Percentiles rank a stretch among this genome's conserved stretches.
phyloP scores from a whole-genome alignment of 2,113 vertebrate species.

The Proteles cristata region DNA sequence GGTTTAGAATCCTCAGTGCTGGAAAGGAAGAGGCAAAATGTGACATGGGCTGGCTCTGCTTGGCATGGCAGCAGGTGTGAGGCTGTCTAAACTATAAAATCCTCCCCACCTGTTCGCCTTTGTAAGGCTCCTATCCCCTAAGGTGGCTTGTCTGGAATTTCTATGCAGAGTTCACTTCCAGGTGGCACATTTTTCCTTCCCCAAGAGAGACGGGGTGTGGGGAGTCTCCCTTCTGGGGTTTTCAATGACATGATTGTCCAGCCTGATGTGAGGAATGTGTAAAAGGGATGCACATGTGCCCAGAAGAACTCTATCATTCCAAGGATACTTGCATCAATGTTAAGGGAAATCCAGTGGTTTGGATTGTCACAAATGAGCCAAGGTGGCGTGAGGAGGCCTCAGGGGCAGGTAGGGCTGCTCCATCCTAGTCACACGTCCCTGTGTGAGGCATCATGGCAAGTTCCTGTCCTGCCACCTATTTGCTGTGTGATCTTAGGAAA shows the following conservation, averaged over 20 bases:
- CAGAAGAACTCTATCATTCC: neutral
- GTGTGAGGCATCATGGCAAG: neutral
- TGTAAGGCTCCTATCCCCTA: neutral
- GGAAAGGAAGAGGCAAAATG: neutral
- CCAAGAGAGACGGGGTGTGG: too few relatives aligned
- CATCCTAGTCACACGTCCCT: neutral
- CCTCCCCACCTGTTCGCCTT: neutral
- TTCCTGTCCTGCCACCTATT: neutral
- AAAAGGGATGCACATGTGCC: neutral
- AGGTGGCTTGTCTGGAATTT: neutral
- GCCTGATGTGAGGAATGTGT: neutral
- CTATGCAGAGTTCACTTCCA: neutral
- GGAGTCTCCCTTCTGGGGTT: neutral
- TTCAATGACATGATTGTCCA: neutral
- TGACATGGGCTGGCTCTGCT: neutral
- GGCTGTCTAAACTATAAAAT: neutral
- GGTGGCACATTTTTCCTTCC: neutral
- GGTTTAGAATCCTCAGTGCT: neutral
- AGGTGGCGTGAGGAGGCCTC: neutral
- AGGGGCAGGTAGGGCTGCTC: neutral
- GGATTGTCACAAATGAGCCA: neutral
- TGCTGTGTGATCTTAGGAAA: neutral
- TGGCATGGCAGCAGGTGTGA: neutral
- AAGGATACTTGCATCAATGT: neutral
- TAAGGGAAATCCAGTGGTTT: neutral